Evolutionary conservation across 2,797 vertebrate genomes (phyloP).

Genomic region (Sparus aurata): DNA sequence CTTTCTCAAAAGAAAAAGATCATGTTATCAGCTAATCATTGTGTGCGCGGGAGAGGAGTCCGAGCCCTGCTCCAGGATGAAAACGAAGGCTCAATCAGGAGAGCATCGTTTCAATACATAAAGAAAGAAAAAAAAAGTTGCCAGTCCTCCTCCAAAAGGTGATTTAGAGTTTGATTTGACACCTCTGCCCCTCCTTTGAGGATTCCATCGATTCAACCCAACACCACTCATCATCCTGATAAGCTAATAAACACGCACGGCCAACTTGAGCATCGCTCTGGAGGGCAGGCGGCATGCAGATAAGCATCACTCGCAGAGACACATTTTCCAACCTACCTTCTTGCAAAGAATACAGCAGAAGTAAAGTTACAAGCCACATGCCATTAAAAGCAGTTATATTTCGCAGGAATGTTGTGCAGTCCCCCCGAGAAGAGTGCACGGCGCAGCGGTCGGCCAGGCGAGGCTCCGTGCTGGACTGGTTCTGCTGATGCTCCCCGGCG

Average conservation of each 20-base stretch:
- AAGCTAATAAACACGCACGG: conserved; percentile 51
- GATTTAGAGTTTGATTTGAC: conserved; percentile 49
- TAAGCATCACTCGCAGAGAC: conserved; percentile 41
- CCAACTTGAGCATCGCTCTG: conserved; percentile 60
- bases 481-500: conserved; percentile 85
- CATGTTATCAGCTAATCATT: conserved; percentile 59
- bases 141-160: conserved; percentile 5
- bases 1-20: conserved; percentile 7
- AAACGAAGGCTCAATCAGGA: conserved; percentile 17
- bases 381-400: conserved; percentile 97
- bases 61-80: conserved; percentile 22
- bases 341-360: conserved; percentile 98
- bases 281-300: conserved; percentile 56
- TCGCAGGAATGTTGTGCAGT: conserved; percentile 93
- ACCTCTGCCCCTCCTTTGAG: background rate
- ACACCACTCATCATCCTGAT: conserved; percentile 23
- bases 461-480: conserved; percentile 88
- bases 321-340: conserved; percentile 88
- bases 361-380: conserved; percentile 99
- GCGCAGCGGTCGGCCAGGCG: conserved; percentile 88
- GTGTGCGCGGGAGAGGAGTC: conserved; percentile 22
- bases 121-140: conserved; percentile 64
- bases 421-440: conserved; percentile 88
- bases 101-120: conserved; percentile 34
- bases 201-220: conserved; percentile 3